Evolutionary conservation across 2,888 invertebrate genomes (phyloP).

Genomic region (Nezara viridula): DNA sequence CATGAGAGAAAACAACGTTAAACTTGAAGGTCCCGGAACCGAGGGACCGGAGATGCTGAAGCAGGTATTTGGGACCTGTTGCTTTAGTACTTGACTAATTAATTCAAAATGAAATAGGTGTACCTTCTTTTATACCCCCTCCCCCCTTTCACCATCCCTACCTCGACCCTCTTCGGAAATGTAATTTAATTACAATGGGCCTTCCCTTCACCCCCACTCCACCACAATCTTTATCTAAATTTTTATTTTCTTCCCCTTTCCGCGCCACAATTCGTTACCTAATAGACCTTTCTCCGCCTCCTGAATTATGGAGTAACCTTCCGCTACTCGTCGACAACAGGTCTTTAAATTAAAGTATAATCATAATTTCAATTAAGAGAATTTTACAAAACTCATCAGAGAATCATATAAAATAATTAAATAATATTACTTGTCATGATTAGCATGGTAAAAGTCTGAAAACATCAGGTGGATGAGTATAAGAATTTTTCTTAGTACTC

Average conservation of each 20-base stretch:
- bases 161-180: constrained; percentile 24
- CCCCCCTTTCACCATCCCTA: not conserved
- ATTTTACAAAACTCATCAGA: not conserved
- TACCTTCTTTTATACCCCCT: constrained; percentile 27
- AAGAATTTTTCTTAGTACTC: too few species aligned
- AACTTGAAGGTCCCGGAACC: not conserved
- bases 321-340: not conserved
- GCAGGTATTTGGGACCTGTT: constrained; percentile 44
- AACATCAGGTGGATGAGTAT: too few species aligned
- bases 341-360: not conserved
- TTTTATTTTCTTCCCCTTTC: constrained; percentile 15
- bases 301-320: not conserved
- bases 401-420: too few species aligned
- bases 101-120: constrained; percentile 57
- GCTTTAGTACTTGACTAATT: constrained; percentile 38
- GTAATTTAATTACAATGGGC: constrained; percentile 6
- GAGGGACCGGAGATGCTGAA: not conserved
- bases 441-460: too few species aligned
- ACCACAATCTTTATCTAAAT: not conserved
- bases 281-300: not conserved
- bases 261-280: not conserved
- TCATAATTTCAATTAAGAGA: not conserved
- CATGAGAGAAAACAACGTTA: not conserved
- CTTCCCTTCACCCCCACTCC: not conserved
- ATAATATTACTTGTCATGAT: too few species aligned